Evolutionary conservation across 2,888 invertebrate genomes (phyloP).

Genomic region (Galeruca laticollis): DNA sequence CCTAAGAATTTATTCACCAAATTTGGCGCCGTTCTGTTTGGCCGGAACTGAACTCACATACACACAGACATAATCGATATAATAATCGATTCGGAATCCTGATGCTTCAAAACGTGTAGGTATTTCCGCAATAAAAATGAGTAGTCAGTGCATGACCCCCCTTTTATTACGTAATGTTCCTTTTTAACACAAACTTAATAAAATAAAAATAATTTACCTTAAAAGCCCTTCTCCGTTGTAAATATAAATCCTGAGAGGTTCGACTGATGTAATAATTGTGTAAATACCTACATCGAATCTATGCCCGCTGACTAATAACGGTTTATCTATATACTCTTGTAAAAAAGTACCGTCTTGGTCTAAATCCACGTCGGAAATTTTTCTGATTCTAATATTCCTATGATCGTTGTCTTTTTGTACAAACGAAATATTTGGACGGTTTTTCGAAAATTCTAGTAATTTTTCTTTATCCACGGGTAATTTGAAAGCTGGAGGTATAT

Average conservation of each 20-base stretch:
- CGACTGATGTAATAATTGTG: slow-evolving; percentile 88
- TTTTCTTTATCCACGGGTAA: slow-evolving; percentile 81
- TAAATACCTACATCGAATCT: slow-evolving; percentile 98
- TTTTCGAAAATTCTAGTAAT: slow-evolving; percentile 76
- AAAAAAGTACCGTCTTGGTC: slow-evolving; percentile 82
- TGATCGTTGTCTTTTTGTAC: slow-evolving; percentile 95
- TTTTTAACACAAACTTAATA: too few relatives aligned
- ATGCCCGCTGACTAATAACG: slow-evolving; percentile 90
- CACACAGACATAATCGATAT: too few relatives aligned
- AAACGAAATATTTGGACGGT: slow-evolving; percentile 80
- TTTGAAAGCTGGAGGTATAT: slow-evolving; percentile 89
- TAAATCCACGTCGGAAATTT: slow-evolving; percentile 80
- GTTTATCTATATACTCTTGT: slow-evolving; percentile 90
- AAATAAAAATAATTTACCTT: slow-evolving; percentile 69
- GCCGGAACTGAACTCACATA: too few relatives aligned
- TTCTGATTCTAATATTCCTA: slow-evolving; percentile 83
- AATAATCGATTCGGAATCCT: too few relatives aligned
- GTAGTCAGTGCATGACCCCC: too few relatives aligned
- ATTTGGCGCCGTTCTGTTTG: too few relatives aligned
- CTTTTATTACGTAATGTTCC: too few relatives aligned
- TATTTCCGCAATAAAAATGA: too few relatives aligned
- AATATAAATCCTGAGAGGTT: slow-evolving; percentile 90
- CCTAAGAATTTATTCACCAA: too few relatives aligned
- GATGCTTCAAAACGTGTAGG: too few relatives aligned
- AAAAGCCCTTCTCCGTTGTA: slow-evolving; percentile 88